Evolutionary conservation across 2,797 vertebrate genomes (phyloP).

Genomic region (Lateolabrax maculatus): DNA sequence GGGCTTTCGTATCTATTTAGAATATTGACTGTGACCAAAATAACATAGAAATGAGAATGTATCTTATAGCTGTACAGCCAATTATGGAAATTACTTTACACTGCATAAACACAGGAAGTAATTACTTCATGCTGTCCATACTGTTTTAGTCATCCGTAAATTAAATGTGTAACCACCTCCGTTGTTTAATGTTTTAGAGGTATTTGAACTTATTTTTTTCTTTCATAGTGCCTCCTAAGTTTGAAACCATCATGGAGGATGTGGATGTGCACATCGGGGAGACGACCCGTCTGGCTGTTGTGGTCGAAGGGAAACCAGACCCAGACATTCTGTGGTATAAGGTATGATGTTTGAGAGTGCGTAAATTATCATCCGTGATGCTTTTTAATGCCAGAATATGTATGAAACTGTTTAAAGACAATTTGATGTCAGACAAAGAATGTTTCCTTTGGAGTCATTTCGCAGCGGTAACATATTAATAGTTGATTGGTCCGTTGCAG

Average conservation of each 20-base stretch:
- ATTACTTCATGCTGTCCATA: neutral
- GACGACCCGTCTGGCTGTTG: constrained; percentile 89
- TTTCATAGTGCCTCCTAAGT: constrained; percentile 90
- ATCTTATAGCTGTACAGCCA: neutral
- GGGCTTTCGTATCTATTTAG: neutral
- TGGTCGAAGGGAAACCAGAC: constrained; percentile 94
- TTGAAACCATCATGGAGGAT: constrained; percentile 99
- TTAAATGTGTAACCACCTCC: neutral
- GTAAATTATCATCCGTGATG: neutral
- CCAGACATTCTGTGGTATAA: constrained; percentile 96
- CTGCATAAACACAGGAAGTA: neutral
- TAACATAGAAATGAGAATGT: neutral
- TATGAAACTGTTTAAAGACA: no score
- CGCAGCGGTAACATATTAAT: neutral
- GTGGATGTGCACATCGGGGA: constrained; percentile 90
- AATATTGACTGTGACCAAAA: neutral
- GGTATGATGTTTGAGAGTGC: constrained; percentile 74
- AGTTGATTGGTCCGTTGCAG: constrained; percentile 75
- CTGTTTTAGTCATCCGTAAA: neutral
- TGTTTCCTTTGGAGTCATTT: neutral
- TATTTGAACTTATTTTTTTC: neutral
- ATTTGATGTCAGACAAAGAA: neutral
- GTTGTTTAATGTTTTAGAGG: neutral
- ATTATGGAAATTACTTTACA: neutral
- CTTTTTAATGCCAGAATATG: neutral